Base-by-base conservation (phyloP, 2,113 vertebrate genomes). In the Lepisosteus osseus region DNA sequence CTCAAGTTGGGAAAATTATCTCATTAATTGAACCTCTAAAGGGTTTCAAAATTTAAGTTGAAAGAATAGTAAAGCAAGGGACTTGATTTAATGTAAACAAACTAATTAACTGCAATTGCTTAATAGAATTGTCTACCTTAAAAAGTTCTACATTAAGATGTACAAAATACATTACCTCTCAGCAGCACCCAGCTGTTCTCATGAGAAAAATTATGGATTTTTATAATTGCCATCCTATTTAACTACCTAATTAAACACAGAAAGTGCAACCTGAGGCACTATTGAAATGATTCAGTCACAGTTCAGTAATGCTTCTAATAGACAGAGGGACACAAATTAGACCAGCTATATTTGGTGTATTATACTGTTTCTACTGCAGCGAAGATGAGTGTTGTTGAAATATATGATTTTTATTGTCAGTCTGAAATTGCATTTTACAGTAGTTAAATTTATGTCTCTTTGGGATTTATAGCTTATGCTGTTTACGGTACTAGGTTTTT, bases 221-320 rank as follows among this genome's bases (percentile, higher is more conserved):
- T 71, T 74, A 51, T 77, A 71, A 84, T 82, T 84, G 80, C 74
- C 74, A 75, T 77, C 74, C 69, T 85, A 80, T 89, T 86, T 88
- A 86, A 87, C 76, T 76, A 87, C 82, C 86, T 87, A 89, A 90
- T 91, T 91, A 90, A 87, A 83, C 81, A 72, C 72, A 77, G 72
- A 80, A 78, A 74, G 81, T 80, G 83, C 83, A 84, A 87, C 84
- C 86, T 75, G 77, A 80, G 84, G 87, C 74, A 59, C 78, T 86
- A 83, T 83, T 86, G 86, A 89, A 89, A 90, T 86, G 81, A 83
- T 80, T 87, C 82, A 65, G 87, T 86, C 86, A 84, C 88, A 85
- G 83, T 84, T 88, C 86, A 86, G 80, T 86, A 85, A 84, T 77
- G 82, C 76, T 76, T 79, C 83, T 88, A 88, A 89, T 88, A 80